A percentile compares a stretch with the other conserved stretches of the same genome.
These are phyloP conservation scores for Drosophila stalkeri DNA, from an alignment of 2,888 invertebrate species.

Conservation along the genomic window DNA sequence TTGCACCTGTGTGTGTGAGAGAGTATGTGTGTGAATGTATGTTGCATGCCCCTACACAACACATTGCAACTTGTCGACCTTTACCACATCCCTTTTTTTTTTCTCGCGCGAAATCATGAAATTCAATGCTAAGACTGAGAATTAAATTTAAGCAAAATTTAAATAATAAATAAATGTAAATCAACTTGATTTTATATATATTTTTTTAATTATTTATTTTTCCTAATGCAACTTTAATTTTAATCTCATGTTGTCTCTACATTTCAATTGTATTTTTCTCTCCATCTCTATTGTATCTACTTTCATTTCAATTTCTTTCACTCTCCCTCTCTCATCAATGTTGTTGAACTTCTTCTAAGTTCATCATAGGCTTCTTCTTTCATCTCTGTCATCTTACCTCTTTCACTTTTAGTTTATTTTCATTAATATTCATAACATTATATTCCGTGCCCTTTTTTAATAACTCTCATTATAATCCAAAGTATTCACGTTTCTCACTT, in stretches of 20 bases:
- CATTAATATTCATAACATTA: neutral
- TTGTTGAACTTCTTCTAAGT: too few species aligned
- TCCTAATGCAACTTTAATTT: too few species aligned
- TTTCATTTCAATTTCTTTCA: too few species aligned
- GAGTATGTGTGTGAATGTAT: neutral
- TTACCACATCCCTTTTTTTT: constrained; percentile 23
- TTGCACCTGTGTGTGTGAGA: neutral
- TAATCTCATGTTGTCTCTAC: too few species aligned
- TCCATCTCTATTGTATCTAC: too few species aligned
- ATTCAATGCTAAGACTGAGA: neutral
- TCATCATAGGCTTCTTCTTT: too few species aligned
- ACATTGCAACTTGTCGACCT: constrained; percentile 47
- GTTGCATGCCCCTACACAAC: neutral
- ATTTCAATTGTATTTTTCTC: too few species aligned
- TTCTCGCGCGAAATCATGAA: neutral
- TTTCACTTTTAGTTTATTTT: neutral
- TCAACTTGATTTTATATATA: too few species aligned
- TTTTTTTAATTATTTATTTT: too few species aligned
- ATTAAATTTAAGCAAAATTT: neutral
- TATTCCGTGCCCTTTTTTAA: neutral
- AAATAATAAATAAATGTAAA: neutral
- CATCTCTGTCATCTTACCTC: neutral
- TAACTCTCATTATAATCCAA: neutral
- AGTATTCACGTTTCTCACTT: neutral
- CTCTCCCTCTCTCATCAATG: too few species aligned